A percentile compares a stretch with the other conserved stretches of the same genome.
Conservation (phyloP, 2,888 invertebrate species). For the Drosophila rubida region DNA sequence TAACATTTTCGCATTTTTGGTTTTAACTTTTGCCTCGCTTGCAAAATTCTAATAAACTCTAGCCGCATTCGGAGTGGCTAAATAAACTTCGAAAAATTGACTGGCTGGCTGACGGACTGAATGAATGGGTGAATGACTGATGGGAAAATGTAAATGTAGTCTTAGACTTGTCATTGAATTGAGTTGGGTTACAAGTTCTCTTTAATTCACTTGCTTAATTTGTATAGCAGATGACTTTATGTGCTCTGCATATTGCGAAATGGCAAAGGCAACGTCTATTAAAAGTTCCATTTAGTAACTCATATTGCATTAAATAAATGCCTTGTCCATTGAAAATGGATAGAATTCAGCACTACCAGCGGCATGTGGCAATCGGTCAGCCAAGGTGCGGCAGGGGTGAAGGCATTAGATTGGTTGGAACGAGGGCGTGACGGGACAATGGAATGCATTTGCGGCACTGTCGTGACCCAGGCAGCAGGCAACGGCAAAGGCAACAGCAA, state of each 20-base stretch:
- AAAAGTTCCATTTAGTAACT: constrained; percentile 43
- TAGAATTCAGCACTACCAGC: constrained; percentile 6
- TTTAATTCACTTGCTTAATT: constrained; percentile 49
- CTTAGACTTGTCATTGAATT: constrained; percentile 3
- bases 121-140: constrained; percentile 44
- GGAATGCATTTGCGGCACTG: constrained; percentile 51
- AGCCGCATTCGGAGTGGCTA: background rate
- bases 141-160: constrained; percentile 16
- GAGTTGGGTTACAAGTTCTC: constrained; percentile 6
- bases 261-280: constrained; percentile 16
- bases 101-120: constrained; percentile 2
- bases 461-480: constrained; percentile 40
- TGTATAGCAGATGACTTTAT: constrained; percentile 19
- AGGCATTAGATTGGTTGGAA: background rate
- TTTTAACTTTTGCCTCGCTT: constrained; percentile 62
- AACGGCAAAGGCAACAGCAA: too few relatives aligned
- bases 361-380: constrained; percentile 6
- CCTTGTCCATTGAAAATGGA: constrained; percentile 31
- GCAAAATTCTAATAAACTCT: constrained; percentile 72
- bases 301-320: constrained; percentile 46
- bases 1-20: constrained; percentile 40
- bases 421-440: constrained; percentile 41
- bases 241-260: background rate
- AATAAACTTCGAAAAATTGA: constrained; percentile 14
- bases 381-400: background rate